phyloP scores from a whole-genome alignment of 1,140 invertebrate genomes.

The Leptopilina boulardi region DNA sequence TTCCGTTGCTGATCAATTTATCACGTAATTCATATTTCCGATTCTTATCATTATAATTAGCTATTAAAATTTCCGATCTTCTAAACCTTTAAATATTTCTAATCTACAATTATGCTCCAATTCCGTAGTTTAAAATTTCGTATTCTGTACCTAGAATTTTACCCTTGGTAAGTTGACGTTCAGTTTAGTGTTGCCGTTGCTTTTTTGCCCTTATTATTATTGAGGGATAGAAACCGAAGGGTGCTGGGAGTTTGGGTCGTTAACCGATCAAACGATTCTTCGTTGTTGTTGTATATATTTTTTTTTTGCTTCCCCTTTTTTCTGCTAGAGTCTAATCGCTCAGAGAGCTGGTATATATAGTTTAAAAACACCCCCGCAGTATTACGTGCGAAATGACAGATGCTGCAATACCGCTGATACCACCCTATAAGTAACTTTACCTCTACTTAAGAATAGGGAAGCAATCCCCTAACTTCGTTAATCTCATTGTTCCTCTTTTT shows the following conservation, averaged over 20 bases:
- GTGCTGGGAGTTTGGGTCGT: constrained; percentile 6
- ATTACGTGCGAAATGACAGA: constrained; percentile 63
- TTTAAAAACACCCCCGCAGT: constrained; percentile 50
- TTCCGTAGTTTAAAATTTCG: no score
- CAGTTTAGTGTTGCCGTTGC: background rate
- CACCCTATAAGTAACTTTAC: constrained; percentile 37
- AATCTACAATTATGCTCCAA: no score
- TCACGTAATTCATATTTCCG: no score
- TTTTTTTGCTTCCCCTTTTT: background rate
- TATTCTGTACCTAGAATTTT: no score
- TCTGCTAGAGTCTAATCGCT: background rate
- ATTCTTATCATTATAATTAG: no score
- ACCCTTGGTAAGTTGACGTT: no score
- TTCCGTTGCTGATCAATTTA: no score
- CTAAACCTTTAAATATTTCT: no score
- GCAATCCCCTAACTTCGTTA: constrained; percentile 64
- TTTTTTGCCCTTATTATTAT: no score
- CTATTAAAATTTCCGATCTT: no score
- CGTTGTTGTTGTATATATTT: background rate
- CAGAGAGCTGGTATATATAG: background rate
- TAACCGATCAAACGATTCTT: constrained; percentile 23
- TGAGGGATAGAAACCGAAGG: background rate
- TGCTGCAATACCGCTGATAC: constrained; percentile 39
- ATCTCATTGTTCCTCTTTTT: constrained; percentile 64
- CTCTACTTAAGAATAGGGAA: background rate